These are phyloP conservation scores for Lochmaea capreae DNA, from an alignment of 2,888 invertebrate genomes.

Conservation along the genomic window DNA sequence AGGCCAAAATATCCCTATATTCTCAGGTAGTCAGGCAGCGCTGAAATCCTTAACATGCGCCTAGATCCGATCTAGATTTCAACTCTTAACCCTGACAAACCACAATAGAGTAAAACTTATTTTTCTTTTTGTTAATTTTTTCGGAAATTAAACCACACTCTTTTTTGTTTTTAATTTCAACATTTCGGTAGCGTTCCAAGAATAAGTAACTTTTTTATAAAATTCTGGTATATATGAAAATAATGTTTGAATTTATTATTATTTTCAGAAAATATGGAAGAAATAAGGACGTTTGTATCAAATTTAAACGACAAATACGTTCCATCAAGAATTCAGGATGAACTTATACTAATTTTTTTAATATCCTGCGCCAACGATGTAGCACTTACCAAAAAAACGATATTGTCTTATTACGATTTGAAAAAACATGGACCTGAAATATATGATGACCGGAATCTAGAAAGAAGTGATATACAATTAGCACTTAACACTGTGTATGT, in stretches of 20 bases:
- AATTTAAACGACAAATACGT: slow-evolving; percentile 60
- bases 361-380: slow-evolving; percentile 74
- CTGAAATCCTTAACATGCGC: too few relatives aligned
- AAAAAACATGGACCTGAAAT: slow-evolving; percentile 73
- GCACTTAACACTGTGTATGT: slow-evolving; percentile 43
- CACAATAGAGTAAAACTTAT: too few relatives aligned
- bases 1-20: too few relatives aligned
- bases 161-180: too few relatives aligned
- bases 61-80: too few relatives aligned
- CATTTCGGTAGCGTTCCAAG: too few relatives aligned
- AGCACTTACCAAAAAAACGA: slow-evolving; percentile 72
- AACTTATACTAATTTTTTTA: slow-evolving; percentile 74
- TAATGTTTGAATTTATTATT: background rate
- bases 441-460: slow-evolving; percentile 70
- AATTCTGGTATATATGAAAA: too few relatives aligned
- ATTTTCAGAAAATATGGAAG: slow-evolving; percentile 40
- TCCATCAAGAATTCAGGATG: slow-evolving; percentile 64
- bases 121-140: too few relatives aligned
- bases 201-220: too few relatives aligned
- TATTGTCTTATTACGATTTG: slow-evolving; percentile 72
- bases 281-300: slow-evolving; percentile 48
- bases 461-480: slow-evolving; percentile 38
- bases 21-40: too few relatives aligned
- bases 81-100: too few relatives aligned
- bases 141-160: too few relatives aligned